Evolutionary conservation across 2,888 invertebrate genomes (phyloP).

Genomic region (Octodonta nipae): DNA sequence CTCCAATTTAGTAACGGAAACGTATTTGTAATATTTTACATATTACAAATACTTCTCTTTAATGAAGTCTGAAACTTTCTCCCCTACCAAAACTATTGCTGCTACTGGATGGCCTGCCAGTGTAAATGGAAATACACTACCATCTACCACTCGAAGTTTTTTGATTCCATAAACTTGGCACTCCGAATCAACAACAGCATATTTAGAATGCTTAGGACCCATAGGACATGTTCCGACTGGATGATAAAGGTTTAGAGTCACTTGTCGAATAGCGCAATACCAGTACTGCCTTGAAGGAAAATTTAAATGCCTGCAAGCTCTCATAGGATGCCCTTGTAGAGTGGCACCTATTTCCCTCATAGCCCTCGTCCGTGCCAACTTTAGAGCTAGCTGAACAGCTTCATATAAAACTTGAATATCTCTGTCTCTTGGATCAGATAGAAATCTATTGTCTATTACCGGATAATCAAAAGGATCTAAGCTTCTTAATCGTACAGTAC

Average conservation of each 20-base stretch:
- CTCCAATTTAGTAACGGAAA: too few relatives aligned
- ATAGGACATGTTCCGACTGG: constrained; percentile 29
- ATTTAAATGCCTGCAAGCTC: constrained; percentile 9
- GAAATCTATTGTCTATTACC: constrained; percentile 53
- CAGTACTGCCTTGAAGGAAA: constrained; percentile 11
- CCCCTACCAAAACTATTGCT: constrained; percentile 54
- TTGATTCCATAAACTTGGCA: constrained; percentile 46
- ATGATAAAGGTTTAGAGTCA: constrained; percentile 6
- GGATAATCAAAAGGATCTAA: constrained; percentile 25
- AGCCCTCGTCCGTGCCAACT: constrained; percentile 37
- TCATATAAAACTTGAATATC: constrained; percentile 42
- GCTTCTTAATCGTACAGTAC: constrained; percentile 12
- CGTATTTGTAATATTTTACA: too few relatives aligned
- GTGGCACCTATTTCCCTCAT: constrained; percentile 40
- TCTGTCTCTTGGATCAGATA: constrained; percentile 37
- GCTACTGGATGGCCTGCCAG: constrained; percentile 54
- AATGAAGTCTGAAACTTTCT: constrained; percentile 45
- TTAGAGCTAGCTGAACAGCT: constrained; percentile 34
- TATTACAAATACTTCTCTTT: constrained; percentile 4
- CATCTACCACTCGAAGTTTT: constrained; percentile 48
- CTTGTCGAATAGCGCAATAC: constrained; percentile 13
- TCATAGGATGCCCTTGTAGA: constrained; percentile 19
- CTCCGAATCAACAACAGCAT: constrained; percentile 48
- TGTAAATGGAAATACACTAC: constrained; percentile 49
- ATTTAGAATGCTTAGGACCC: constrained; percentile 46